Evolutionary conservation across 2,797 vertebrate genomes (phyloP).

Genomic region (Malurus leucopterus): DNA sequence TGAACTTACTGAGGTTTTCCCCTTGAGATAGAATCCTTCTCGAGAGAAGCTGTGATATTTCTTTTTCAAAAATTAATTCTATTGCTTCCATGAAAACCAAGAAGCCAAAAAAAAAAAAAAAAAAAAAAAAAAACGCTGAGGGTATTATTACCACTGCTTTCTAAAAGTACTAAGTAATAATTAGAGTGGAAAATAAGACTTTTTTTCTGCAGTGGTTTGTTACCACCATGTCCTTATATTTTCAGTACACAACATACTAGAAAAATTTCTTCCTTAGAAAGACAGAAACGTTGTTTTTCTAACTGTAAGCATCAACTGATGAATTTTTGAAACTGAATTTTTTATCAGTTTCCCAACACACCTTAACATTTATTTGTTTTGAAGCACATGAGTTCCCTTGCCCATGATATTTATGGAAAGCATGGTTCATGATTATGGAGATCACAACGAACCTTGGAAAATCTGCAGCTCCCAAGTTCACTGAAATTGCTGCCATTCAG

Average conservation of each 20-base stretch:
- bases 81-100: not conserved
- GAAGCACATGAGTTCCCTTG: not conserved
- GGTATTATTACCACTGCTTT: not conserved
- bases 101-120: not conserved
- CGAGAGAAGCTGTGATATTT: not conserved
- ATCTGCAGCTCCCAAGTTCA: not conserved
- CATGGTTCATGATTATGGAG: not conserved
- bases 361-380: not conserved
- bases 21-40: not conserved
- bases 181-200: not conserved
- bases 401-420: not conserved
- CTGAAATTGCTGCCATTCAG: not conserved
- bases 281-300: too few species aligned
- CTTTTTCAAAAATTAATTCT: not conserved
- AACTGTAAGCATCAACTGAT: not conserved
- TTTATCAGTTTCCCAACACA: not conserved
- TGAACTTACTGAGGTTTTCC: conserved; percentile 31
- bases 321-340: not conserved
- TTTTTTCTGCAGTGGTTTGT: not conserved
- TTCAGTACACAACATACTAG: not conserved
- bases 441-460: not conserved
- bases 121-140: not conserved
- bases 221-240: not conserved
- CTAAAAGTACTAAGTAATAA: not conserved
- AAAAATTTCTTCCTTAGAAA: not conserved